phyloP scores from a whole-genome alignment of 2,113 vertebrate species.

The Cettia cetti region DNA sequence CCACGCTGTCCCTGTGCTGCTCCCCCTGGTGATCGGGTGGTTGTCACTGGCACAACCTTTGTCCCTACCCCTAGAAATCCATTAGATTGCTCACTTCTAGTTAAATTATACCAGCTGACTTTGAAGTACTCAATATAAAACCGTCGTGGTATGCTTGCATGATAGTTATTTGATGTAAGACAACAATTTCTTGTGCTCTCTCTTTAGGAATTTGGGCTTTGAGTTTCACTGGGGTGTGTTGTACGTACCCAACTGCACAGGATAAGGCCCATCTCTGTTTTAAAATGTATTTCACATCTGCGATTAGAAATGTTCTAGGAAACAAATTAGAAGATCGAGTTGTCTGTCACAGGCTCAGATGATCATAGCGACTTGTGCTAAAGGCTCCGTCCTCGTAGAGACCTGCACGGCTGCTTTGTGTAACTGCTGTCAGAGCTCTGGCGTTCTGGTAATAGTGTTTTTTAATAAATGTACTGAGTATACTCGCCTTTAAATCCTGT shows the following conservation, averaged over 20 bases:
- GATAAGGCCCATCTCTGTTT: conserved; percentile 9
- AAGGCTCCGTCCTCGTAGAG: not conserved
- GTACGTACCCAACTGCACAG: not conserved
- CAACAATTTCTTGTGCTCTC: conserved; percentile 30
- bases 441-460: not conserved
- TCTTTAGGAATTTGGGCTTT: conserved; percentile 37
- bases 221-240: conserved; percentile 21
- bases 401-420: conserved; percentile 33
- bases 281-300: conserved; percentile 9
- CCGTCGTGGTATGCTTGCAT: conserved; percentile 1
- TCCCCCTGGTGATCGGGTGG: not conserved
- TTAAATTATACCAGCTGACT: conserved; percentile 29
- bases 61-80: not conserved
- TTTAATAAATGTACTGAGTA: conserved; percentile 8
- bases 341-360: conserved; percentile 13
- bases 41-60: not conserved
- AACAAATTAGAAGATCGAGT: not conserved
- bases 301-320: not conserved
- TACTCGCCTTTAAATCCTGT: conserved; percentile 14
- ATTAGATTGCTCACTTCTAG: conserved; percentile 30
- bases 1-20: not conserved
- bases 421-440: conserved; percentile 35
- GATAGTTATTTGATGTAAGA: conserved; percentile 32
- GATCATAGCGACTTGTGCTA: not conserved
- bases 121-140: conserved; percentile 23